phyloP scores from a whole-genome alignment of 64 coral and sea anemone genomes.

The Astreopora myriophthalma region DNA sequence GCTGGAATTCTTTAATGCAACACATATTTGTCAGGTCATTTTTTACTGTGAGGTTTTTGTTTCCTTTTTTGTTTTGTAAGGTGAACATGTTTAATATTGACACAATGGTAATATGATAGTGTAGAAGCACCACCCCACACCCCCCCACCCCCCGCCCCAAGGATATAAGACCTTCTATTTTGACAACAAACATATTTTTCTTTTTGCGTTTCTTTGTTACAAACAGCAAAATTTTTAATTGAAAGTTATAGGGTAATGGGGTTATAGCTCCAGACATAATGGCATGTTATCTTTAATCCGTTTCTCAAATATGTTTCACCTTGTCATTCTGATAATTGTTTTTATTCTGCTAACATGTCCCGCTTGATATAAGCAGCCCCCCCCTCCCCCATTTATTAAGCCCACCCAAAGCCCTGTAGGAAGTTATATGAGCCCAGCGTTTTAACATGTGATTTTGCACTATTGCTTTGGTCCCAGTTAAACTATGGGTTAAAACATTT shows the following conservation, averaged over 20 bases:
- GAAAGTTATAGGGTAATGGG: neutral
- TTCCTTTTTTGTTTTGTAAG: neutral
- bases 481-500: neutral
- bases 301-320: neutral
- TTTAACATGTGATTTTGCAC: neutral
- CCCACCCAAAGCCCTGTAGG: neutral
- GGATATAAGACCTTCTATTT: neutral
- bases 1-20: slow-evolving; percentile 60
- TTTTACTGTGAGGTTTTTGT: neutral
- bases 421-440: neutral
- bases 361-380: neutral
- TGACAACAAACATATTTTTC: neutral
- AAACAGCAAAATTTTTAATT: neutral
- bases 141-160: neutral
- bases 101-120: neutral
- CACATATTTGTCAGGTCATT: slow-evolving; percentile 59
- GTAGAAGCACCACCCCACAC: neutral
- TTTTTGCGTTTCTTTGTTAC: neutral
- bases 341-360: neutral
- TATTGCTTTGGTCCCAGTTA: neutral
- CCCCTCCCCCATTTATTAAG: neutral
- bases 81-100: slow-evolving; percentile 2
- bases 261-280: neutral
- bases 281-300: neutral
- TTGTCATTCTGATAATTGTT: neutral